Conservation (phyloP, 1,140 invertebrate genomes). For the Atta texana region DNA sequence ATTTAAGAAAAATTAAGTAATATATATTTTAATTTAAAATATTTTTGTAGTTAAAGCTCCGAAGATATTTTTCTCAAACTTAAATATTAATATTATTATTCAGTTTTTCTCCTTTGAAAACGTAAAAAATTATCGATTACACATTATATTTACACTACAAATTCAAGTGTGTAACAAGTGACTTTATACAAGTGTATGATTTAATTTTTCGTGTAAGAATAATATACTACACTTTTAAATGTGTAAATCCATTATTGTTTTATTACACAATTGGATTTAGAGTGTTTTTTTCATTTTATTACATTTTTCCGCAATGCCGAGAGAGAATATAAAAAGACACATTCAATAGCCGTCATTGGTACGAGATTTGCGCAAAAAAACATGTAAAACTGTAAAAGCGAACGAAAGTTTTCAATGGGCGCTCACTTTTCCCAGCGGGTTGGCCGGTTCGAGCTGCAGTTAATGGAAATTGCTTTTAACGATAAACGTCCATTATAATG, state of each 20-base stretch:
- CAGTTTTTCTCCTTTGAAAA: background rate
- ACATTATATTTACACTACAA: background rate
- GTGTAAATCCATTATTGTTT: too few relatives aligned
- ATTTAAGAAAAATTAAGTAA: background rate
- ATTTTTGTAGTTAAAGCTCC: background rate
- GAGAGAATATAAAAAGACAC: background rate
- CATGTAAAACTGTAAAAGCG: slow-evolving; percentile 9
- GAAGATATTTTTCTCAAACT: background rate
- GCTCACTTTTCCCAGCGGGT: slow-evolving; percentile 26
- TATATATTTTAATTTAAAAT: slow-evolving; percentile 6
- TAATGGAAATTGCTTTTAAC: slow-evolving; percentile 60
- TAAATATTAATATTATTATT: background rate
- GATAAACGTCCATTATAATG: slow-evolving; percentile 57
- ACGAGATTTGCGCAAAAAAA: slow-evolving; percentile 42
- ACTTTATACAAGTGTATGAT: too few relatives aligned
- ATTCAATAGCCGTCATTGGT: background rate
- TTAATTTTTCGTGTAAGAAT: too few relatives aligned
- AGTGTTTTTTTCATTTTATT: slow-evolving; percentile 9
- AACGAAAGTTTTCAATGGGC: slow-evolving; percentile 41
- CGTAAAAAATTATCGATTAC: background rate
- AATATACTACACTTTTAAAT: too few relatives aligned
- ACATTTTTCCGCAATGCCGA: background rate
- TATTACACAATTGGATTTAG: too few relatives aligned
- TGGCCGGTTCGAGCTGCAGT: slow-evolving; percentile 35
- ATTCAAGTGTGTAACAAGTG: too few relatives aligned